Base-by-base conservation (phyloP, 2,113 vertebrate genomes). In the Aix galericulata region DNA sequence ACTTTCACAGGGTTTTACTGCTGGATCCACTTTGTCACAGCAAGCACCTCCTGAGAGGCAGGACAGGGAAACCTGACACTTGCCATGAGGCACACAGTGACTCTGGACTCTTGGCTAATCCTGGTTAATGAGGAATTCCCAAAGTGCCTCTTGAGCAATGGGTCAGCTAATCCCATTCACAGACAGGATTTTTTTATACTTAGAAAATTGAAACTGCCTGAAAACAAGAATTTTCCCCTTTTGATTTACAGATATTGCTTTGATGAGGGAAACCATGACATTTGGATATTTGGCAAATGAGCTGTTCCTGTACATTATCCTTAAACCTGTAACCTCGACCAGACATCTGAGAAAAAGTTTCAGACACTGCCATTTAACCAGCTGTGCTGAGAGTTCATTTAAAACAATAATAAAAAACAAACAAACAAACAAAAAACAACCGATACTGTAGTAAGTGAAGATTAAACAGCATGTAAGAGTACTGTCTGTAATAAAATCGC, bases 101-200 rank as follows among this genome's bases (percentile, higher is more conserved):
- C 48, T 63, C 12, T 1, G 3, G 66, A 52, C 48, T 63, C 12
- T 1, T 23, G 12, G 78, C 76, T 93, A 88, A 94, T 93, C 86
- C 82, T 0, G 0, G 22, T 27, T 75, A 77, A 88, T 3, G 83
- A 84, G 82, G 50, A 76, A 76, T 53, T 91, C 77, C 88, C 79
- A 32, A 29, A 20, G 73, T 0, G 18, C 67, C 71, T 53, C 84
- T 82, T 29, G 11, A 46, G 92, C 36, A 2, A 56, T 12, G 38
- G 78, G 38, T n/a, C 94, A 83, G 64, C 79, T 83, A 93, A 97
- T 87, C 82, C 84, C 89, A 63, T n/a, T 23, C 87, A 48, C 71
- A 17, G 25, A 9, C 42, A 46, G 67, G 13, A n/a, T 44, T 3
- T 32, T 36, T 11, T 42, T 13, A 38, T 38, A 14, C 71, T 4